Base-by-base conservation (phyloP, 2,888 invertebrate genomes). In the Rhamnusium bicolor region DNA sequence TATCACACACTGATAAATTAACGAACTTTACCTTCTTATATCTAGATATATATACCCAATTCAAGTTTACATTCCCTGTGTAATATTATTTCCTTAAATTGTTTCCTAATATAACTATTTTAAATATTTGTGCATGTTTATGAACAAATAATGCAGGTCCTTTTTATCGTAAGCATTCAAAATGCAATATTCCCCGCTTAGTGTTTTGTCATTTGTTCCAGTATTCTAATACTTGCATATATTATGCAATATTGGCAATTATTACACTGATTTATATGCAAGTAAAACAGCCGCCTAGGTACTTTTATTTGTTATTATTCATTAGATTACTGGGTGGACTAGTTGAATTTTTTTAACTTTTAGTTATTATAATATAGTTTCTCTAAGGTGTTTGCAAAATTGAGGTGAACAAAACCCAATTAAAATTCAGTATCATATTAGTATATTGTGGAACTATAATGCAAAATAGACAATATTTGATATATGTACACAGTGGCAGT, bases 261-360 rank as follows among this genome's bases (percentile, higher is more conserved):
- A 58, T 58, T 58, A 32, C 58, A 32, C 24, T 16, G 16, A 32
- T 18, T 18, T 32, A 24, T 58, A 29, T 19, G 40, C n/a, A 40
- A n/a, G 19, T 58, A 10, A 29, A 7, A 16, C 32, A 19, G 24
- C 16, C 49, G 63, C 16, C 63, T 40, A 40, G 1, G n/a, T 2
- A 63, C 24, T 49, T 27, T 27, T 47, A 49, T 21, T 7, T 63
- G 63, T 63, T 49, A 63, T 63, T 63, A 51, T 63, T 63, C 63
- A 18, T n/a, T 63, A 51, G 16, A n/a, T 49, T 63, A 63, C 49
- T 63, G 27, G 63, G 63, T 63, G 49, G 21, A 63, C 58, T 8
- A 49, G 46, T 49, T 51, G 14, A 63, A 16, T 63, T 63, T 63
- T 63, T 18, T 32, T 18, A 18, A 8, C 10, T 58, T 58, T n/a